Evolutionary conservation across 2,888 invertebrate species (phyloP), one percentile per base, ranked within the genome.

Genomic region (Cordilura impudica): DNA sequence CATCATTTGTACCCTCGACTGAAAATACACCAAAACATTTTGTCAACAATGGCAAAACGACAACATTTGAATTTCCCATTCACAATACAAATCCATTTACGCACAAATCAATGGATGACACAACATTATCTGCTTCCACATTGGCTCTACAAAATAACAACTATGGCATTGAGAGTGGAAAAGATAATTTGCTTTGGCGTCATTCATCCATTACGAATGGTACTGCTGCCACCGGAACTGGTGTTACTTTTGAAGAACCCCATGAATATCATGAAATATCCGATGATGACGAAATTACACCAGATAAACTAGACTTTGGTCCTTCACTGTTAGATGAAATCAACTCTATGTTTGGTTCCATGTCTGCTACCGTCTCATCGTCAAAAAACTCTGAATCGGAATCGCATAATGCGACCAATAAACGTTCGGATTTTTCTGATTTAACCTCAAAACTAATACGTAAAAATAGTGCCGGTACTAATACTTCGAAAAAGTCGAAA

Each of bases 271-370:
- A 95, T 86, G 95, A 95, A 89, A 95, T 95, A 82, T 95, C 95
- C 71, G 95, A 95, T 87, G 95, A 95, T 87, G 95, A 95, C 85
- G 95, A 95, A 86, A 88, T 90, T 7, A 85, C 87, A 66, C 84
- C 90, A 81, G 81, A 87, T 87, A 86, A 90, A 88, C 85, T 94
- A 82, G 96, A 96, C 86, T 94, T 96, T 86, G 97, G 97, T 4
- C 96, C 97, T 12, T 97, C 97, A 79, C 91, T 98, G 63, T 91
- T 98, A 87, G 98, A 97, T 85, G 96, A 96, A 89, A 95, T 96
- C 92, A 95, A 95, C 85, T 94, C 96, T 69, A 96, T 98, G 91
- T 95, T 98, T 86, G 94, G 94, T 61, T 91, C 91, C 4, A 88
- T 92, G 65, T 91, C 91, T 84, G 88, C 89, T 14, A 84, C 86